Conservation (phyloP, 2,113 vertebrate species). For the Amia ocellicauda region DNA sequence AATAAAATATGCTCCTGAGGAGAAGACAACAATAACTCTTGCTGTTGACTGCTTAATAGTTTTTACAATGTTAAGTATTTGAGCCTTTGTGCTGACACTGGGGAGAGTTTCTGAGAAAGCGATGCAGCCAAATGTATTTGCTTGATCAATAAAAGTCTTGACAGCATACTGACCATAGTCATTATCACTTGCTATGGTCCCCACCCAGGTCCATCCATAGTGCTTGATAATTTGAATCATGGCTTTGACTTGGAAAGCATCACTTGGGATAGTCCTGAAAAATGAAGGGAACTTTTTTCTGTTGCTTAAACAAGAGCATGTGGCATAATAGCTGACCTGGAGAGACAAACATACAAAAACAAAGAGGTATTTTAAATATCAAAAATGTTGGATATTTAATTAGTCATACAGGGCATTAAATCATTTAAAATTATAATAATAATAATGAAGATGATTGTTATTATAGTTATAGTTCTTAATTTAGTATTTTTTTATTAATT, state of each 20-base stretch:
- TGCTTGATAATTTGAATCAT: conserved; percentile 2
- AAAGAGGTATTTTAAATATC: too few relatives aligned
- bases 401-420: too few relatives aligned
- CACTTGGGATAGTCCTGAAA: conserved; percentile 8
- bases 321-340: conserved; percentile 13
- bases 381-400: too few relatives aligned
- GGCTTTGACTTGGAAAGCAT: conserved; percentile 11
- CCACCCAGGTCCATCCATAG: conserved; percentile 9
- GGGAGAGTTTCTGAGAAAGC: conserved; percentile 13
- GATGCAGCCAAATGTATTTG: conserved; percentile 2
- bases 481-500: too few relatives aligned
- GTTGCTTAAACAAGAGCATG: conserved; percentile 9
- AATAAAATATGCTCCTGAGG: neutral
- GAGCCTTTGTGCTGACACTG: neutral
- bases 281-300: conserved; percentile 11
- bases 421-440: too few relatives aligned
- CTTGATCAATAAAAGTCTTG: neutral
- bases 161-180: conserved; percentile 16
- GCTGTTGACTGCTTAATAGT: conserved; percentile 1
- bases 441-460: too few relatives aligned
- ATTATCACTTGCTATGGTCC: conserved; percentile 9
- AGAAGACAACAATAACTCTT: conserved; percentile 7
- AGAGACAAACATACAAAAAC: too few relatives aligned
- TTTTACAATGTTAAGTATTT: neutral
- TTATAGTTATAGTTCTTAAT: too few relatives aligned